Base-by-base conservation (phyloP, 2,797 vertebrate genomes). In the Pterois miles region DNA sequence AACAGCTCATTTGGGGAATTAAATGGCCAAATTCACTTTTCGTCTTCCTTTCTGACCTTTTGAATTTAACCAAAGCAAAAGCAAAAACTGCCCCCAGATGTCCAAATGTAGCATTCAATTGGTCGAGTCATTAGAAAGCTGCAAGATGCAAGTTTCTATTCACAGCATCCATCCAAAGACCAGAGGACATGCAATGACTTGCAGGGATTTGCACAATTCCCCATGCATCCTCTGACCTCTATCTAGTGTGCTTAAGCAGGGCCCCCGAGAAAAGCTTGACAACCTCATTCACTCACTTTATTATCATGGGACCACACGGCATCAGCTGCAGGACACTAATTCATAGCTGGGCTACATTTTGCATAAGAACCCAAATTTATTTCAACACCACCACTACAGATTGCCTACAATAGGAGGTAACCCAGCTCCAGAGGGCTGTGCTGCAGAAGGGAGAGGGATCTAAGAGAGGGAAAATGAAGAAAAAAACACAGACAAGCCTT, bases 161-260 rank as follows among this genome's bases (percentile, higher is more conserved):
- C 66, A 56, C 69, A 60, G 57, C 65, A 66, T 81, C 70, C 73
- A 65, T 77, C 38, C 59, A 9, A 70, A 78, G 66, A 81, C 29
- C 68, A 65, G 76, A 88, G 80, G 79, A 83, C 80, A 57, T 58
- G 78, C 65, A 85, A 62, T 80, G 71, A 91, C 84, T 83, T 88
- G 84, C 69, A 80, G 71, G 82, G 86, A 86, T 91, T 91, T 87
- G 78, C 79, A 66, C 83, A 86, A 76, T 86, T 88, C 79, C 84
- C 80, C n/a, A 14, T 69, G 81, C 54, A 68, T 82, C 68, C 27
- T 78, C 67, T 85, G 87, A 92, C 91, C 89, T 93, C 89, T 36
- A 82, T 86, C 48, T 59, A 63, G 60, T 86, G 78, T 20, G 50
- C 74, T 88, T 82, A 82, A 88, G 82, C 67, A 66, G 76, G 75